Percentiles rank a stretch among this genome's conserved stretches.
phyloP scores from a whole-genome alignment of 2,113 vertebrate genomes.

The Gnathonemus echidnorhynchus region DNA sequence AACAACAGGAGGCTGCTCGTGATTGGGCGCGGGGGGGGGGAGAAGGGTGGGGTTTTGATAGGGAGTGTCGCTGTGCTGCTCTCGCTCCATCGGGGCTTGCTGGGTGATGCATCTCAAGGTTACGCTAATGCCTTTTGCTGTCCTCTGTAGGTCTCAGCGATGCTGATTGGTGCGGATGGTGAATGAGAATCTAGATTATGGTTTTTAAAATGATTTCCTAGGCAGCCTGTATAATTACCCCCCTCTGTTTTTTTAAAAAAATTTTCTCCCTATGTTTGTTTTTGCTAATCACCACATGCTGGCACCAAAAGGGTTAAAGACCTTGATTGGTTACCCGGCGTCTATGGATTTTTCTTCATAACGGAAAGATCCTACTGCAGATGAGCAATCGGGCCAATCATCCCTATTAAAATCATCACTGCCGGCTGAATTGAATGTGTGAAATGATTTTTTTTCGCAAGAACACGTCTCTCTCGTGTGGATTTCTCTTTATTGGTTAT shows the following conservation, averaged over 20 bases:
- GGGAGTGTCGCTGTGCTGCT: background rate
- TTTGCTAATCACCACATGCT: slow-evolving; percentile 12
- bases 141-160: background rate
- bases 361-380: background rate
- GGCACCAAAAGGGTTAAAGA: background rate
- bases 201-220: slow-evolving; percentile 1
- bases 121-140: background rate
- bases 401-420: background rate
- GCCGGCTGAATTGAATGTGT: background rate
- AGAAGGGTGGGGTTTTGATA: background rate
- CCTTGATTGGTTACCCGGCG: slow-evolving; percentile 16
- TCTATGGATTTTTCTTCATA: background rate
- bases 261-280: background rate
- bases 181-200: background rate
- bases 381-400: background rate
- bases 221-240: background rate
- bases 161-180: background rate
- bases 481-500: background rate
- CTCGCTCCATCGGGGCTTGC: background rate
- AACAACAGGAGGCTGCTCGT: background rate
- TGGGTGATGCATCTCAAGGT: background rate
- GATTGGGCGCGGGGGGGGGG: background rate
- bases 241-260: background rate
- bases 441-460: background rate
- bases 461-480: background rate